Percentiles rank a stretch among this genome's conserved stretches.
Conservation (phyloP, 1,140 invertebrate genomes). For the Argopecten irradians region DNA sequence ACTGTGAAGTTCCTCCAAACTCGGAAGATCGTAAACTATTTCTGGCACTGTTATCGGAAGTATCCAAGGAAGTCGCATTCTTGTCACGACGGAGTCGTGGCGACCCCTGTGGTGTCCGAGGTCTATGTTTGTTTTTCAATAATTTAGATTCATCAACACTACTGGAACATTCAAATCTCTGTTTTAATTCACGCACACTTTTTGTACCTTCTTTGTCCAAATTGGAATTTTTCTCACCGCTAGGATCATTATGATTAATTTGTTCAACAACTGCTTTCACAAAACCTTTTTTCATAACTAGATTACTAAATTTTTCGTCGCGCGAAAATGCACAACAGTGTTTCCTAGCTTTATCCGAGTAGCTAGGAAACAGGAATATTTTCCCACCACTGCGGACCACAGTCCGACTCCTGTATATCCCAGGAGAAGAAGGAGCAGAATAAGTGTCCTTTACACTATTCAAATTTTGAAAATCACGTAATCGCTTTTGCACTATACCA, state of each 20-base stretch:
- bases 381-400: not conserved
- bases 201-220: not conserved
- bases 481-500: conserved; percentile 54
- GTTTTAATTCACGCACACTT: not conserved
- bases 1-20: conserved; percentile 24
- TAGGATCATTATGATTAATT: conserved; percentile 52
- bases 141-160: not conserved
- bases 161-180: not conserved
- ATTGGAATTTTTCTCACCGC: not conserved
- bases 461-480: conserved; percentile 50
- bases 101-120: not conserved
- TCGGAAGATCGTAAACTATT: conserved; percentile 42
- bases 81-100: not conserved
- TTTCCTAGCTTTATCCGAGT: conserved; percentile 18
- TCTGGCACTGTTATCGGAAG: conserved; percentile 33
- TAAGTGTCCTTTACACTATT: not conserved
- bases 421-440: conserved; percentile 27
- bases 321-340: conserved; percentile 42
- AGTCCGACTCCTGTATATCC: conserved; percentile 5
- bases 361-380: conserved; percentile 25
- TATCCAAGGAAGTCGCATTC: conserved; percentile 14
- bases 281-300: conserved; percentile 63
- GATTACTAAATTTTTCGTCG: conserved; percentile 56
- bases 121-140: not conserved
- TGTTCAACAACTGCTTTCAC: conserved; percentile 64